Percentiles rank a stretch among this genome's conserved stretches.
Evolutionary conservation across 2,888 invertebrate genomes (phyloP).

Genomic region (Euclidia mi): DNA sequence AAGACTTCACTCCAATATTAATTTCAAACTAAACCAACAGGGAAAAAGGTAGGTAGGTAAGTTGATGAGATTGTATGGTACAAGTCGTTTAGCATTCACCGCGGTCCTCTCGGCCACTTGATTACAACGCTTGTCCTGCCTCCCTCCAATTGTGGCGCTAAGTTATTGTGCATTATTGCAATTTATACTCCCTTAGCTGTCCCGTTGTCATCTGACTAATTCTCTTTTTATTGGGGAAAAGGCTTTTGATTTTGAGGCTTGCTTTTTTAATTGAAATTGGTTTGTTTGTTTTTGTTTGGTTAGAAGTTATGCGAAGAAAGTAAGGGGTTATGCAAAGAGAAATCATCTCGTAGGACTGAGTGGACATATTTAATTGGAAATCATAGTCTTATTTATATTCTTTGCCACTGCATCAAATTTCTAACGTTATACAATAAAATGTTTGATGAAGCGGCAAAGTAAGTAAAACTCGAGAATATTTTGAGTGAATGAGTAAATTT

Average conservation of each 20-base stretch:
- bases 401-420: no score
- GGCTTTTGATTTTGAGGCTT: not conserved
- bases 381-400: no score
- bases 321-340: no score
- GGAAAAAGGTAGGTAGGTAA: conserved; percentile 36
- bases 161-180: conserved; percentile 34
- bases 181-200: conserved; percentile 18
- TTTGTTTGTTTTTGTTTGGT: no score
- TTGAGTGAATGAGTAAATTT: no score
- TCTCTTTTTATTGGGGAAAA: not conserved
- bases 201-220: not conserved
- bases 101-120: conserved; percentile 42
- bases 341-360: no score
- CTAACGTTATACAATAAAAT: no score
- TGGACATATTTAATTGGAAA: no score
- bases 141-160: conserved; percentile 40
- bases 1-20: conserved; percentile 7
- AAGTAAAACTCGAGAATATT: no score
- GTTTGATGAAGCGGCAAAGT: no score
- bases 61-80: conserved; percentile 37
- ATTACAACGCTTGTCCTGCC: conserved; percentile 50
- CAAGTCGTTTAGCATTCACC: conserved; percentile 49
- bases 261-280: no score
- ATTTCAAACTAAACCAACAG: conserved; percentile 20
- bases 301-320: no score